A percentile compares a stretch with the other conserved stretches of the same genome.
Evolutionary conservation across 2,888 invertebrate species (phyloP).

Genomic region (Glyphotaelius pellucidus): DNA sequence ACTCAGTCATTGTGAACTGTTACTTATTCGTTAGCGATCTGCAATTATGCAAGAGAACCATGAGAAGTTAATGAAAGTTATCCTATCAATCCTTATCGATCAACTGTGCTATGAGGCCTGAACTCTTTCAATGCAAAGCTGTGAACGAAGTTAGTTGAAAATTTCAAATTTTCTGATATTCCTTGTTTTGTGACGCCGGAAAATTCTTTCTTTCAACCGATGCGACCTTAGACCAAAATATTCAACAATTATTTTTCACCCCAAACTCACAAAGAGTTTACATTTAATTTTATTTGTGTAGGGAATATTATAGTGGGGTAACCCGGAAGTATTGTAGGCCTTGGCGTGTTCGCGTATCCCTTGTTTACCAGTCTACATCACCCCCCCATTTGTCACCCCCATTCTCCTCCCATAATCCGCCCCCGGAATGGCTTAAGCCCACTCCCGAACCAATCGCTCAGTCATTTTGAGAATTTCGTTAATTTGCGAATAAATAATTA

Average conservation of each 20-base stretch:
- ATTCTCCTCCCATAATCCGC: background rate
- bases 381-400: background rate
- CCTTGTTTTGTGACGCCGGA: no score
- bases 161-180: no score
- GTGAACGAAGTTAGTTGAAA: no score
- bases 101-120: no score
- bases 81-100: no score
- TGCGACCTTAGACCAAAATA: background rate
- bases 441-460: background rate
- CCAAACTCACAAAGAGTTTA: background rate
- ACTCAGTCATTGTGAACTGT: no score
- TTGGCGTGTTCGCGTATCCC: conserved; percentile 15
- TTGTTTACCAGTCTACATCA: conserved; percentile 27
- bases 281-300: conserved; percentile 6
- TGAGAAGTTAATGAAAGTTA: no score
- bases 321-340: conserved; percentile 34
- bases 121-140: no score
- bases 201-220: no score
- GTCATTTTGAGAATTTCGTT: background rate
- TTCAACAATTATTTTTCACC: background rate
- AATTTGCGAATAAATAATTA: background rate
- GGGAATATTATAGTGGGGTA: conserved; percentile 4
- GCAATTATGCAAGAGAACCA: no score
- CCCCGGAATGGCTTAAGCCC: conserved; percentile 29
- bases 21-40: no score